These are phyloP conservation scores for Urocolius indicus DNA, from an alignment of 2,113 vertebrate species.

Conservation along the genomic window DNA sequence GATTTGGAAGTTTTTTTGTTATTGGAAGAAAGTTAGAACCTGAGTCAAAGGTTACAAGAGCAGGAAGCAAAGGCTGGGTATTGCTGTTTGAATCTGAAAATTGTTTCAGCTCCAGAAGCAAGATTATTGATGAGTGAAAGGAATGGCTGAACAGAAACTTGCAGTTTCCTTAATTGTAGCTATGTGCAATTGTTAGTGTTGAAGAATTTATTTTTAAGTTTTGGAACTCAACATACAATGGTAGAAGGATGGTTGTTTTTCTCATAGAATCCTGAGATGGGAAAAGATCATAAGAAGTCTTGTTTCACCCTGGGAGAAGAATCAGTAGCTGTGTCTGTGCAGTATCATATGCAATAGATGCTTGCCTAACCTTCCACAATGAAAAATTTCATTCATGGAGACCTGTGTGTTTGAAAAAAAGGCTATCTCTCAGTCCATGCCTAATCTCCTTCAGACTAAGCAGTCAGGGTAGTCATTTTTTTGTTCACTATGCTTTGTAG, in stretches of 20 bases:
- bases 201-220: background rate
- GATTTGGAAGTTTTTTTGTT: slow-evolving; percentile 37
- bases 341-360: background rate
- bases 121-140: background rate
- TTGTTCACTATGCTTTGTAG: background rate
- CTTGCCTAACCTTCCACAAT: background rate
- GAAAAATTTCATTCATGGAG: background rate
- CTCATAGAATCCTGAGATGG: background rate
- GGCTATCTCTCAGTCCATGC: background rate
- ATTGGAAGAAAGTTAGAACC: slow-evolving; percentile 38
- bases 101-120: background rate
- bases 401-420: background rate
- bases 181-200: background rate
- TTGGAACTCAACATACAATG: background rate
- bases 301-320: background rate
- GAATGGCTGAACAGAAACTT: background rate
- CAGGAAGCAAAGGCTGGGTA: slow-evolving; percentile 7
- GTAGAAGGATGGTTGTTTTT: background rate
- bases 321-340: background rate
- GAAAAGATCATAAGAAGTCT: background rate
- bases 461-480: background rate
- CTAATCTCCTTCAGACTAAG: background rate
- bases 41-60: background rate
- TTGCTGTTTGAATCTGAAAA: slow-evolving; percentile 26
- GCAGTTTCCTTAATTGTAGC: background rate